phyloP scores from a whole-genome alignment of 2,888 invertebrate genomes.

The Dastarcus helophoroides region DNA sequence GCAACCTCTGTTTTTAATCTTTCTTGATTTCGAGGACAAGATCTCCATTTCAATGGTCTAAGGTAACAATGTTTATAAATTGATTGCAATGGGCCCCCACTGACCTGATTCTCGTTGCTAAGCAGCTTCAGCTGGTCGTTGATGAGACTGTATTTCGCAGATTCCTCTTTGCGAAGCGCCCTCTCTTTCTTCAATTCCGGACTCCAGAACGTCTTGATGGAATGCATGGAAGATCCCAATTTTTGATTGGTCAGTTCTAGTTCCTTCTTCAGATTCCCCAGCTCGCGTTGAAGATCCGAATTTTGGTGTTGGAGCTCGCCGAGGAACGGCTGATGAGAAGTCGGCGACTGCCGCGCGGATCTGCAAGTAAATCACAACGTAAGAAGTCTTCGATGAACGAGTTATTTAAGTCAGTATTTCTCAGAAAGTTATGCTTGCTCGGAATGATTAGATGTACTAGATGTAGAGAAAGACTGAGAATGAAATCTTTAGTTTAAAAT shows the following conservation, averaged over 20 bases:
- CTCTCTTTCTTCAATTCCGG: slow-evolving; percentile 98
- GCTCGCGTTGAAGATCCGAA: slow-evolving; percentile 86
- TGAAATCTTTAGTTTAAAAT: too few species aligned
- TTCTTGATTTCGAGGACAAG: too few species aligned
- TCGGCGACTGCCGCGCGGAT: slow-evolving; percentile 60
- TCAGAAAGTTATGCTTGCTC: too few species aligned
- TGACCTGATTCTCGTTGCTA: slow-evolving; percentile 93
- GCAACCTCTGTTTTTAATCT: too few species aligned
- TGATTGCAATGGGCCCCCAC: too few species aligned
- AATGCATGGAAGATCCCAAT: slow-evolving; percentile 97
- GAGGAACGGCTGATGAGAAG: slow-evolving; percentile 48
- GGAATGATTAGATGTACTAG: too few species aligned
- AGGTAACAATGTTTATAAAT: too few species aligned
- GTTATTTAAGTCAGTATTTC: too few species aligned
- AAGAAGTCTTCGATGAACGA: too few species aligned
- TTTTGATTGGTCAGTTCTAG: slow-evolving; percentile 94
- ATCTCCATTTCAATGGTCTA: too few species aligned
- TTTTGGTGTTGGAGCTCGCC: slow-evolving; percentile 90
- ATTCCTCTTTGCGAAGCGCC: slow-evolving; percentile 92
- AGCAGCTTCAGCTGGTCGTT: slow-evolving; percentile 93
- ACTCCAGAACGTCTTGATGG: slow-evolving; percentile 99
- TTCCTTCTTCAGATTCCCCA: slow-evolving; percentile 84
- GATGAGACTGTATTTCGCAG: slow-evolving; percentile 91
- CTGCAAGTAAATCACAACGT: slow-evolving; percentile 35
- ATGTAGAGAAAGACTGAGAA: too few species aligned